Conservation (phyloP, 2,888 invertebrate species). For the Tethea ocularis region DNA sequence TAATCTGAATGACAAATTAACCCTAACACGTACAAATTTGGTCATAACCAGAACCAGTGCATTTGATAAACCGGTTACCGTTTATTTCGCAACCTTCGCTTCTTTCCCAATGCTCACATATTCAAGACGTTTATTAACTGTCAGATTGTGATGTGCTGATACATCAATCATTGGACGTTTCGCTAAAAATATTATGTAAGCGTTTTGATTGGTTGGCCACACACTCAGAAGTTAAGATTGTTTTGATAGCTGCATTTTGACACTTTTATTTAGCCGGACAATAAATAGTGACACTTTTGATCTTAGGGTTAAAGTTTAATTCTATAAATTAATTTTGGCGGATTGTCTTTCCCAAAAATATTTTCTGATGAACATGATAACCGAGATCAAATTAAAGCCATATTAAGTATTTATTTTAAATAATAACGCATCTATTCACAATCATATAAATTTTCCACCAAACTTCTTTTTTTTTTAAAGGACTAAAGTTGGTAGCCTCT, state of each 20-base stretch:
- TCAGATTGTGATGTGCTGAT: slow-evolving; percentile 11
- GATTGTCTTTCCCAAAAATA: too few species aligned
- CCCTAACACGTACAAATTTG: not conserved
- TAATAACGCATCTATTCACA: too few species aligned
- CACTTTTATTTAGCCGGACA: not conserved
- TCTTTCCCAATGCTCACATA: slow-evolving; percentile 4
- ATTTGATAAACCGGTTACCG: not conserved
- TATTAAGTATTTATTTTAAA: too few species aligned
- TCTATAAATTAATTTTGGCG: too few species aligned
- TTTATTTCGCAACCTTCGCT: slow-evolving; percentile 1
- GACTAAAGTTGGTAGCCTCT: too few species aligned
- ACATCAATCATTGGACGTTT: slow-evolving; percentile 27
- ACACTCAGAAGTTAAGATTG: slow-evolving; percentile 11
- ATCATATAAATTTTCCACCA: too few species aligned
- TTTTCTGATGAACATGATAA: too few species aligned
- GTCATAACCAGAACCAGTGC: not conserved
- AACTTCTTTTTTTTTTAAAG: too few species aligned
- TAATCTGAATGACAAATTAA: not conserved
- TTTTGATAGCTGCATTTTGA: not conserved
- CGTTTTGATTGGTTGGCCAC: slow-evolving; percentile 16
- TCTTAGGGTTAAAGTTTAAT: too few species aligned
- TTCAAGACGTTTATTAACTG: slow-evolving; percentile 9
- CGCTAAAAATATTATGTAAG: slow-evolving; percentile 23
- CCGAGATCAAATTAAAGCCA: too few species aligned
- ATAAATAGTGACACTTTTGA: too few species aligned